Conservation (phyloP, 2,888 invertebrate genomes). For the Sphaeridia pumilis region DNA sequence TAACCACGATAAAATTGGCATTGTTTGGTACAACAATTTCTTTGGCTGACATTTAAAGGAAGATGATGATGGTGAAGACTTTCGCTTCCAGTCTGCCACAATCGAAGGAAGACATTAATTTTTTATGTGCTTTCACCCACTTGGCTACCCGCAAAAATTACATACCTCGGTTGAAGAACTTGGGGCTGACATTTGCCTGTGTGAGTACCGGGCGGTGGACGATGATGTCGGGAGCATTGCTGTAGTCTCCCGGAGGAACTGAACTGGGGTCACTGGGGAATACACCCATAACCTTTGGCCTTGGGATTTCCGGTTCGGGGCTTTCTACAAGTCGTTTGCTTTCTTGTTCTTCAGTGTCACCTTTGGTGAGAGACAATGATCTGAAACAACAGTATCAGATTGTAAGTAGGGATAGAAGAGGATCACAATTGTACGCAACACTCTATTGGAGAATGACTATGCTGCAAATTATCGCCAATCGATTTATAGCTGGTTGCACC, state of each 20-base stretch:
- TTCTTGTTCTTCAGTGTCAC: conserved; percentile 28
- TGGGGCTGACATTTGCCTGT: conserved; percentile 13
- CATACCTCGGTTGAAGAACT: conserved; percentile 4
- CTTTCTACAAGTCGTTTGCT: conserved; percentile 28
- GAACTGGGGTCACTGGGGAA: background rate
- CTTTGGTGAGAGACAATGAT: conserved; percentile 12
- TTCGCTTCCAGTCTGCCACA: background rate
- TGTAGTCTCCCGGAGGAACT: background rate
- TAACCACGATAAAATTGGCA: conserved; percentile 56
- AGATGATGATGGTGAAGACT: background rate
- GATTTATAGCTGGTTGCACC: too few relatives aligned
- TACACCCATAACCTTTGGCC: conserved; percentile 10
- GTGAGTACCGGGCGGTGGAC: conserved; percentile 11
- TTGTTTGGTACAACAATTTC: conserved; percentile 18
- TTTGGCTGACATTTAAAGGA: conserved; percentile 15
- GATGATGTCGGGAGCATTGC: conserved; percentile 4
- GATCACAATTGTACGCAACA: too few relatives aligned
- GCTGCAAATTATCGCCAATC: too few relatives aligned
- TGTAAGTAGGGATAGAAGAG: too few relatives aligned
- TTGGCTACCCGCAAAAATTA: background rate
- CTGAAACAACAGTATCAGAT: conserved; percentile 10
- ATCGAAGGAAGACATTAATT: background rate
- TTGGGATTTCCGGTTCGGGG: conserved; percentile 22
- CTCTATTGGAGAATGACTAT: too few relatives aligned
- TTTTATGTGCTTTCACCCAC: too few relatives aligned